Conservation (phyloP, 2,888 invertebrate species). For the Laothoe populi region DNA sequence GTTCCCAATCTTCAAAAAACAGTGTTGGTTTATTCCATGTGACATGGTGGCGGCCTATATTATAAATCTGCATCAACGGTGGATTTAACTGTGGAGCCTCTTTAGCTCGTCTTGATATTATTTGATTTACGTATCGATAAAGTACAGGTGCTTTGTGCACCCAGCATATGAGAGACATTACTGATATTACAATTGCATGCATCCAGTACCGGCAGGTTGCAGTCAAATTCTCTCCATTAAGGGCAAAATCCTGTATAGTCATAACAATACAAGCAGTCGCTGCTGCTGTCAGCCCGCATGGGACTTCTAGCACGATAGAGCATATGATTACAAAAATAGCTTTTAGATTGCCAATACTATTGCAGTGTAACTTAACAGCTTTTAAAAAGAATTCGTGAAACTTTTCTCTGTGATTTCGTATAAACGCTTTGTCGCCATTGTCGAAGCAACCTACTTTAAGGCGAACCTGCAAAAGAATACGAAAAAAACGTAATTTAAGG, state of each 20-base stretch:
- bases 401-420: conserved; percentile 75
- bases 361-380: conserved; percentile 74
- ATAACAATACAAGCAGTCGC: conserved; percentile 84
- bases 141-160: conserved; percentile 84
- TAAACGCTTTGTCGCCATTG: conserved; percentile 77
- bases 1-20: conserved; percentile 88
- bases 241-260: conserved; percentile 85
- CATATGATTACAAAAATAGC: conserved; percentile 82
- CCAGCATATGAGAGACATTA: conserved; percentile 87
- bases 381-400: conserved; percentile 67
- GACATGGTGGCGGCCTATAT: conserved; percentile 82
- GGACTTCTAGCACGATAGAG: conserved; percentile 83
- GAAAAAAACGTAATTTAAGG: too few relatives aligned
- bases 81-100: conserved; percentile 88
- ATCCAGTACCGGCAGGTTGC: conserved; percentile 76
- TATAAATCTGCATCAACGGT: conserved; percentile 81
- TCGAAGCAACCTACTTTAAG: conserved; percentile 66
- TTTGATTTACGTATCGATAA: conserved; percentile 83
- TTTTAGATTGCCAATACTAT: conserved; percentile 78
- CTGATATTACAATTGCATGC: conserved; percentile 84
- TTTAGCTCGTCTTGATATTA: conserved; percentile 83
- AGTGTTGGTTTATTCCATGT: conserved; percentile 86
- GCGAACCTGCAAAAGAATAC: conserved; percentile 59
- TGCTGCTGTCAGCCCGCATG: conserved; percentile 86
- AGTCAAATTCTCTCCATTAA: conserved; percentile 63